A percentile compares a stretch with the other conserved stretches of the same genome.
Evolutionary conservation across 2,888 invertebrate species (phyloP).

Genomic region (Pediacus dermestoides): DNA sequence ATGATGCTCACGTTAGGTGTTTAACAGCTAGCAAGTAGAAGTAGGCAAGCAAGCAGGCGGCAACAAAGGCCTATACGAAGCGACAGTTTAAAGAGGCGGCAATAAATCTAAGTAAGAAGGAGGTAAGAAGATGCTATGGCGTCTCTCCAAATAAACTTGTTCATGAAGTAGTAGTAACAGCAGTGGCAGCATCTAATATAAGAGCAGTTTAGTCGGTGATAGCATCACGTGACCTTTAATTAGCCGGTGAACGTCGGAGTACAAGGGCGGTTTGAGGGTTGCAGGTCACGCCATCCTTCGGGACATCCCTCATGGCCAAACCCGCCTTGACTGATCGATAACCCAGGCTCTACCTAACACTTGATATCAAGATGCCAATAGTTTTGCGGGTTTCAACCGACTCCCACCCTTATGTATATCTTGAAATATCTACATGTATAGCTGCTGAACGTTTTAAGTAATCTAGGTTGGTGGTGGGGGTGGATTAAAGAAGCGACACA

Average conservation of each 20-base stretch:
- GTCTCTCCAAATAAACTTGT: conserved; percentile 28
- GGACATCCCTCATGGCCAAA: conserved; percentile 35
- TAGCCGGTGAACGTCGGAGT: conserved; percentile 38
- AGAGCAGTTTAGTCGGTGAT: conserved; percentile 40
- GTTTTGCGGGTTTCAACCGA: conserved; percentile 5
- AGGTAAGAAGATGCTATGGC: conserved; percentile 10
- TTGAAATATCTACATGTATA: conserved; percentile 1
- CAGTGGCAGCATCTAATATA: conserved; percentile 34
- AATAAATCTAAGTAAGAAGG: too few species aligned
- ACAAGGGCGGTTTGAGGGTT: conserved; percentile 43
- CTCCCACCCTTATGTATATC: neutral
- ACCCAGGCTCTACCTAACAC: conserved; percentile 25
- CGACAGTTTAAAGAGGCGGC: too few species aligned
- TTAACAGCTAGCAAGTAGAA: too few species aligned
- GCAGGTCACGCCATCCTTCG: conserved; percentile 45
- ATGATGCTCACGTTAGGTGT: too few species aligned
- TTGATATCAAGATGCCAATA: conserved; percentile 27
- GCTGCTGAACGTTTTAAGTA: too few species aligned
- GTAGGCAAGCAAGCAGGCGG: too few species aligned
- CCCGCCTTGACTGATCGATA: conserved; percentile 35
- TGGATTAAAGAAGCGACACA: too few species aligned
- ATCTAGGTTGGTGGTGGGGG: too few species aligned
- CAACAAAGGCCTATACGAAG: too few species aligned
- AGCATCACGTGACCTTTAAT: conserved; percentile 47
- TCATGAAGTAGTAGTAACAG: conserved; percentile 24